Base-by-base conservation (phyloP, 1,140 invertebrate genomes). In the Pogonus chalceus region DNA sequence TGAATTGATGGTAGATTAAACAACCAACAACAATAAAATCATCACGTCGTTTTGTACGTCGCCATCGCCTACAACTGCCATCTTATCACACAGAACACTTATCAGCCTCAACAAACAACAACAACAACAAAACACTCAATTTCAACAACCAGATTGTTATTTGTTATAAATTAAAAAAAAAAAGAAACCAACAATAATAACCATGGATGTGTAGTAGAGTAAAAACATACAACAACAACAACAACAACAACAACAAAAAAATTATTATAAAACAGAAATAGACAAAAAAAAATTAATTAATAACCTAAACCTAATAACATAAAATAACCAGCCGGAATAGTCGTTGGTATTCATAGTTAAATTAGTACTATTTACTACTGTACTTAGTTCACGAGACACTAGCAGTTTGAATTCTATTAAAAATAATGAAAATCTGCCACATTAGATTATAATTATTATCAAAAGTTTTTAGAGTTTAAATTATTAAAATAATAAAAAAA, bases 1-100 rank as follows among this genome's bases (percentile, higher is more conserved):
- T 76, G 92, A 96, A 76, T 77, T 96, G 65, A 86, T 96, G 83
- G 84, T 96, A 61, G 92, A 96, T 73, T 91, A 90, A 84, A 67
- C 52, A 46, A 46, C 20, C 51, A 14, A 35, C 22, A 49, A 48
- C 20, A 48, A 23, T 9, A 35, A 10, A 51, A 37, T n/a, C 46
- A 47, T 20, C 20, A 22, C 16, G 48, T 46, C 52, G 24, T 43
- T 16, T n/a, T 16, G 2, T n/a, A 22, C 49, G 16, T 16, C 2
- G 20, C 37, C 3, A 12, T 14, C 12, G 20, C 22, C 37, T 14
- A 54, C 60, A 68, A 68, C 65, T 68, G 65, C 63, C 65, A 66
- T 58, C 56, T 55, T 46, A n/a, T n/a, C n/a, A n/a, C n/a, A 56
- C 49, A 56, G 35, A 60, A 56, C 51, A 58, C 24, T 55, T 54